A percentile compares a stretch with the other conserved stretches of the same genome.
Evolutionary conservation across 1,140 invertebrate species (phyloP).

Genomic region (Ericerus pela): DNA sequence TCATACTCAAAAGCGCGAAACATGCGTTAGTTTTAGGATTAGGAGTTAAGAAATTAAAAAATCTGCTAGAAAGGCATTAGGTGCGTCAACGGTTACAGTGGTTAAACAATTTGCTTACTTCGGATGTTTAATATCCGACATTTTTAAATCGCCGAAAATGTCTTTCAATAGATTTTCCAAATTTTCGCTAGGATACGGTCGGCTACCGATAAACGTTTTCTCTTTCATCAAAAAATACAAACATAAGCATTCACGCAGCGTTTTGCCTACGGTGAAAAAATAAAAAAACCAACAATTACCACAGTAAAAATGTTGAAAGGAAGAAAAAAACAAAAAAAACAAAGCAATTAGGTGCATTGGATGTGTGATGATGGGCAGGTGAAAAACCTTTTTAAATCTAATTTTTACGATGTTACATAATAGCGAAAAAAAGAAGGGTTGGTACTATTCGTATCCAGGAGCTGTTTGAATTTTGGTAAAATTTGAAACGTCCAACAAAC

Average conservation of each 20-base stretch:
- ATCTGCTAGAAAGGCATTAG: neutral
- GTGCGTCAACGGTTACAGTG: neutral
- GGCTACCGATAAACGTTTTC: conserved; percentile 66
- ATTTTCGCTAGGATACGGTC: conserved; percentile 73
- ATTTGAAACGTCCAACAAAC: too few species aligned
- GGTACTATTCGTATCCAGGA: too few species aligned
- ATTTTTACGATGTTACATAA: too few species aligned
- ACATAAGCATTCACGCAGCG: conserved; percentile 57
- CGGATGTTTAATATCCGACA: conserved; percentile 70
- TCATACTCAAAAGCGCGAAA: neutral
- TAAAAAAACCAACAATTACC: neutral
- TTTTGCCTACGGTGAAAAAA: conserved; percentile 41
- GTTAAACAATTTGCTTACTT: conserved; percentile 37
- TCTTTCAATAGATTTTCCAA: conserved; percentile 78
- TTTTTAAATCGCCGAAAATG: conserved; percentile 69
- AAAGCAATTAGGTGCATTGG: neutral
- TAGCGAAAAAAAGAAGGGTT: too few species aligned
- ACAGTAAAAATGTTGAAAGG: neutral
- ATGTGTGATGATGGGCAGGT: too few species aligned
- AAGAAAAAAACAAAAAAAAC: neutral
- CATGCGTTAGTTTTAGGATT: neutral
- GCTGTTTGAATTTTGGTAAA: too few species aligned
- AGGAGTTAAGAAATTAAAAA: neutral
- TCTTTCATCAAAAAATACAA: conserved; percentile 89
- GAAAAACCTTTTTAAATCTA: too few species aligned